Base-by-base conservation (phyloP, 2,888 invertebrate genomes). In the Coenonympha arcania region DNA sequence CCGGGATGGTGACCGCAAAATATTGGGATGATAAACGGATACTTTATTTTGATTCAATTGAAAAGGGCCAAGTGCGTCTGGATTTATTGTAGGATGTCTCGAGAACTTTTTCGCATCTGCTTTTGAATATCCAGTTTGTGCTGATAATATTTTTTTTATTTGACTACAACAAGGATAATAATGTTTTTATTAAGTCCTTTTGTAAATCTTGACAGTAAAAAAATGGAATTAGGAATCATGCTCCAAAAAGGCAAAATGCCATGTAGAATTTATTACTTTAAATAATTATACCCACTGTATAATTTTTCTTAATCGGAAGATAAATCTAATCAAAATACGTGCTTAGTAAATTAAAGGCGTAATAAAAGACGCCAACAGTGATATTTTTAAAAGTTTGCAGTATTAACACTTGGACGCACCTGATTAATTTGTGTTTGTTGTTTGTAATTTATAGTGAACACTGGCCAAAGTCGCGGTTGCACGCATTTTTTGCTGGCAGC, bases 401-500 rank as follows among this genome's bases (percentile, higher is more conserved):
- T 15, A 31, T 31, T 31, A 31, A 15, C 15, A 15, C 15, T 15
- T 6, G n/a, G n/a, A n/a, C n/a, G n/a, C n/a, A 6, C 15, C 6
- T 11, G 2, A 15, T 8, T 3, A 31, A 13, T 2, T 15, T 65
- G 71, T 54, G 43, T 51, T 31, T 28, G 3, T 33, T 6, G n/a
- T 15, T 33, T 6, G n/a, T 15, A 20, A 15, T 63, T 56, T 59
- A 61, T 54, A 37, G 37, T 18, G 55, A 55, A 55, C 55, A 36
- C 19, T 28, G 18, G 33, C 24, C 28, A 22, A 43, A 51, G 28
- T 34, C 40, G 16, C 6, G 48, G 31, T 55, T 49, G 22, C 8
- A 48, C 33, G 13, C 11, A 42, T 73, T 79, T 79, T 78, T 70
- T 67, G 53, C 50, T 54, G 55, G 58, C 66, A 69, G 68, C 70